These are phyloP conservation scores for Andrena flavipes DNA, from an alignment of 2,888 invertebrate genomes.

Conservation along the genomic window DNA sequence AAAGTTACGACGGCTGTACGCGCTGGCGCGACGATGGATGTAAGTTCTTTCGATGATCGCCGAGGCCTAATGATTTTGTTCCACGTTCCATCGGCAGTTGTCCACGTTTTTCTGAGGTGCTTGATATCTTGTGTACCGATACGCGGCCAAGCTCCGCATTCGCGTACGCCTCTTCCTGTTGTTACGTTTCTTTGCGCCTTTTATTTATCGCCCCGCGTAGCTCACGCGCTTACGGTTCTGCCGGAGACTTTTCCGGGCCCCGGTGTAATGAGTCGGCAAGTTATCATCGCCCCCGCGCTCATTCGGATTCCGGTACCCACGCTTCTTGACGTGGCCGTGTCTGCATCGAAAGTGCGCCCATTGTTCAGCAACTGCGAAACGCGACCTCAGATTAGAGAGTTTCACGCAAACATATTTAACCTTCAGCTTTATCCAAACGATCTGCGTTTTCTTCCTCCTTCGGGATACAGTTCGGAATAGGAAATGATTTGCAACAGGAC, in stretches of 20 bases:
- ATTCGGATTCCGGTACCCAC: constrained; percentile 70
- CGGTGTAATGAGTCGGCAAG: constrained; percentile 66
- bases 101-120: constrained; percentile 63
- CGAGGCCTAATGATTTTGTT: constrained; percentile 69
- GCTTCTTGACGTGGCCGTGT: constrained; percentile 51
- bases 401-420: too few species aligned
- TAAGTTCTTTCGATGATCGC: constrained; percentile 64
- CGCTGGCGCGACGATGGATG: constrained; percentile 58
- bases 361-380: constrained; percentile 39
- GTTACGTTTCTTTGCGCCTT: constrained; percentile 67
- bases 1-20: constrained; percentile 50
- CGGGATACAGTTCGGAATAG: not conserved
- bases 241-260: constrained; percentile 62
- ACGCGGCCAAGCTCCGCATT: constrained; percentile 67
- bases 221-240: constrained; percentile 71
- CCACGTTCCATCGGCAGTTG: constrained; percentile 68
- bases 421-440: not conserved
- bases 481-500: not conserved
- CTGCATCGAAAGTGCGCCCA: constrained; percentile 53
- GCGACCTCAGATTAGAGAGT: not conserved
- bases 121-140: constrained; percentile 55
- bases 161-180: constrained; percentile 70
- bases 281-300: constrained; percentile 67
- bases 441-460: not conserved
- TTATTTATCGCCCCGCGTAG: constrained; percentile 77